Evolutionary conservation across 2,888 invertebrate genomes (phyloP), one percentile per base, ranked within the genome.

Genomic region (Arrhopalites spinosus): DNA sequence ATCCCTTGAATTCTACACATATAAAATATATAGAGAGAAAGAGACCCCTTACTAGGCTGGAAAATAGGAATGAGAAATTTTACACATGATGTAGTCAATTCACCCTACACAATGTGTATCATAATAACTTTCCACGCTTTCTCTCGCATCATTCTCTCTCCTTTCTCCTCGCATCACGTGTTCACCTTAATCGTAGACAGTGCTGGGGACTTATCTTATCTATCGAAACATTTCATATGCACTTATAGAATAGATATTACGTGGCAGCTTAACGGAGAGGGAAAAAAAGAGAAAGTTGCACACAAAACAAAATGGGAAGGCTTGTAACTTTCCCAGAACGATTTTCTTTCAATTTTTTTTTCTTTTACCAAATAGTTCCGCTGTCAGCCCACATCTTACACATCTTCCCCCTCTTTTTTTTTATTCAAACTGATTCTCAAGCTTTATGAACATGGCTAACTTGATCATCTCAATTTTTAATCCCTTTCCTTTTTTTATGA

Each of bases 21-120:
- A 11, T 11, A 36, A 3, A 36, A 3, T 36, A 29, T 13, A 66
- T 20, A n/a, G 70, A 20, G 1, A 20, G 53, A 23, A 25, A 47
- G 53, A 50, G 43, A 53, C n/a, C n/a, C n/a, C n/a, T n/a, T n/a
- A n/a, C n/a, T n/a, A n/a, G n/a, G n/a, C n/a, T n/a, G n/a, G n/a
- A 71, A 67, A 72, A 76, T 75, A 68, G 78, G 80, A 80, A 80
- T 81, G 81, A 81, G 80, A 81, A 81, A 81, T 81, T 81, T 81
- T 78, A 79, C 80, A 79, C 79, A 79, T 81, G 81, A 79, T 79
- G 77, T 78, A 77, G 29, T 79, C 72, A 74, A 81, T 81, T 81
- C 80, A 79, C 69, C 77, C 77, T n/a, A 61, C 77, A 76, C 81
- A 80, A 81, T 81, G n/a, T n/a, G 79, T 80, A 80, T 80, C 80